phyloP scores from a whole-genome alignment of 2,113 vertebrate genomes.

The Mystacornis crossleyi region DNA sequence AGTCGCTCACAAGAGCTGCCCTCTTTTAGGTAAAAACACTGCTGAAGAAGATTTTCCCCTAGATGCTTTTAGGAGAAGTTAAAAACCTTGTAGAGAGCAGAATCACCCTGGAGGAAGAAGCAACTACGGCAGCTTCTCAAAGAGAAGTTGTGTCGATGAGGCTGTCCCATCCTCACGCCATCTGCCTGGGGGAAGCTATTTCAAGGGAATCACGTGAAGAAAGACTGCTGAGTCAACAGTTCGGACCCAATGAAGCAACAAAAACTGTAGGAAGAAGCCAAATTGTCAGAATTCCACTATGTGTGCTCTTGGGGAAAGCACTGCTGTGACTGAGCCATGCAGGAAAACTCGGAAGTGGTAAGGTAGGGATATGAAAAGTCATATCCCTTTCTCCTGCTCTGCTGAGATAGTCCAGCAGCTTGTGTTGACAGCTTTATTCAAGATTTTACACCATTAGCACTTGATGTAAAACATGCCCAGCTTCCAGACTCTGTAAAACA shows the following conservation, averaged over 20 bases:
- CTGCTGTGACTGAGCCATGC: not conserved
- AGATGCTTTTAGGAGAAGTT: not conserved
- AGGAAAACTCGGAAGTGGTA: not conserved
- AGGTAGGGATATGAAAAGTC: not conserved
- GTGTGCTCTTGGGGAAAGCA: not conserved
- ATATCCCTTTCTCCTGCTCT: not conserved
- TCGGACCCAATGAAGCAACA: not conserved
- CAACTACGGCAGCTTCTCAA: not conserved
- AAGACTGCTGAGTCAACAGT: conserved; percentile 26
- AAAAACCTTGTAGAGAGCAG: not conserved
- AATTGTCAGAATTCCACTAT: not conserved
- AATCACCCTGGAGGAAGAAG: not conserved
- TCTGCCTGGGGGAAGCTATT: conserved; percentile 36
- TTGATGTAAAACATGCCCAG: not conserved
- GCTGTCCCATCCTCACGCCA: not conserved
- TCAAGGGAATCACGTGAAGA: conserved; percentile 12
- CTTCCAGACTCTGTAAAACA: not conserved
- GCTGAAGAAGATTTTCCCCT: not conserved
- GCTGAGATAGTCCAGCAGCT: not conserved
- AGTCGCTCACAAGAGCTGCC: not conserved
- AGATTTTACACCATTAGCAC: not conserved
- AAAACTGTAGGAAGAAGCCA: conserved; percentile 3
- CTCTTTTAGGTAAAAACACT: not conserved
- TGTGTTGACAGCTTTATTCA: not conserved
- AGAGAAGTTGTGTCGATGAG: not conserved